phyloP scores from a whole-genome alignment of 2,797 vertebrate genomes.

The Lutjanus campechanus region DNA sequence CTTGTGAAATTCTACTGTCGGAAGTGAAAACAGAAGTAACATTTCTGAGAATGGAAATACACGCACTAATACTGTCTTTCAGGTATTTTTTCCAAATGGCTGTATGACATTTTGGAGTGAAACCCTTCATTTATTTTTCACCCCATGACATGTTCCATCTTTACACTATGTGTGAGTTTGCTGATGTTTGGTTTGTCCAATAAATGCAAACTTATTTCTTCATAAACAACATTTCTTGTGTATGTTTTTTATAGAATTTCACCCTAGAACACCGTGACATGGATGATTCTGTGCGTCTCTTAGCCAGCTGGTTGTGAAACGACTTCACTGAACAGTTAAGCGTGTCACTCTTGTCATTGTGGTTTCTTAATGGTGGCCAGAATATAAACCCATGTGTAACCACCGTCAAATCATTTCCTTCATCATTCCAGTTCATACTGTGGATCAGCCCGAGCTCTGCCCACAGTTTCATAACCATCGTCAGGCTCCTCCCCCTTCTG shows the following conservation, averaged over 20 bases:
- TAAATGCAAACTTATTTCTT: constrained; percentile 84
- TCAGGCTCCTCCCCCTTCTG: constrained; percentile 4
- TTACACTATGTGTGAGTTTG: constrained; percentile 79
- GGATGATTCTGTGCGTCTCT: not conserved
- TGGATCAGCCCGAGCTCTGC: not conserved
- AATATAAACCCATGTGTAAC: not conserved
- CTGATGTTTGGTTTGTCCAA: constrained; percentile 77
- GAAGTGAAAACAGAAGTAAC: constrained; percentile 11
- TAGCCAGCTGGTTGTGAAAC: not conserved
- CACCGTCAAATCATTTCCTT: not conserved
- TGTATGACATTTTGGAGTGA: constrained; percentile 66
- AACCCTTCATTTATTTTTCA: constrained; percentile 74
- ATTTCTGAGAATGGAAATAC: constrained; percentile 24
- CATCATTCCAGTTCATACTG: not conserved
- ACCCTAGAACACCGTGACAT: not conserved
- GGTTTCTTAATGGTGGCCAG: not conserved
- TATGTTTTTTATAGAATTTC: constrained; percentile 6
- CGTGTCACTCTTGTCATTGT: too few relatives aligned
- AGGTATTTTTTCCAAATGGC: constrained; percentile 21
- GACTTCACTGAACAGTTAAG: not conserved
- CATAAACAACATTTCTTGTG: constrained; percentile 35
- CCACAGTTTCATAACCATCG: not conserved
- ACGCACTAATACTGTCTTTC: constrained; percentile 36
- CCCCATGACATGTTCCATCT: constrained; percentile 72
- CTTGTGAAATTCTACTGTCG: not conserved